Evolutionary conservation across 2,113 vertebrate species (phyloP).

Genomic region (Tamias sibiricus): DNA sequence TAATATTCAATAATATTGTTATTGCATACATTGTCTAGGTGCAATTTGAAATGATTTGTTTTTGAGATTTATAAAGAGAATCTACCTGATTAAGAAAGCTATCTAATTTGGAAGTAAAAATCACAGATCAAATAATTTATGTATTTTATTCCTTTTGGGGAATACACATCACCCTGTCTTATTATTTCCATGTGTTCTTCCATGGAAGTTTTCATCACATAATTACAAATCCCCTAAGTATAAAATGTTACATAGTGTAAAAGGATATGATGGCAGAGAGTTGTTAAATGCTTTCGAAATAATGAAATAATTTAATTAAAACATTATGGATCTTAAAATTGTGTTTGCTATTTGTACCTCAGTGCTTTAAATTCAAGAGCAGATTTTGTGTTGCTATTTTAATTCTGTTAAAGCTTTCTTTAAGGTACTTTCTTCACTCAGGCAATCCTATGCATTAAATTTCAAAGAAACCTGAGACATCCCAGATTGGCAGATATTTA

Average conservation of each 20-base stretch:
- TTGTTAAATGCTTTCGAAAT: neutral
- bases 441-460: neutral
- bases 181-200: neutral
- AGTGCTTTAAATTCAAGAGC: slow-evolving; percentile 20
- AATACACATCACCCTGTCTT: neutral
- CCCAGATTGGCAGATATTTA: neutral
- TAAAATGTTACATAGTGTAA: neutral
- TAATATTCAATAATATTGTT: neutral
- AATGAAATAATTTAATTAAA: slow-evolving; percentile 19
- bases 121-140: neutral
- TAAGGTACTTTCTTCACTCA: neutral
- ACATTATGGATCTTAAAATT: neutral
- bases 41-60: neutral
- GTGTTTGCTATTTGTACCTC: neutral
- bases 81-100: neutral
- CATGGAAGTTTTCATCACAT: neutral
- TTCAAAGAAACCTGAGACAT: slow-evolving; percentile 16
- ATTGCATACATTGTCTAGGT: neutral
- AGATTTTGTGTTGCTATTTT: neutral
- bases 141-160: neutral
- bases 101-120: neutral
- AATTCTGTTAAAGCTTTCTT: neutral
- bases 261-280: neutral
- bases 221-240: slow-evolving; percentile 1
- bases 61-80: neutral